Evolutionary conservation across 1,140 invertebrate genomes (phyloP).

Genomic region (Dolichoris vasculosae): DNA sequence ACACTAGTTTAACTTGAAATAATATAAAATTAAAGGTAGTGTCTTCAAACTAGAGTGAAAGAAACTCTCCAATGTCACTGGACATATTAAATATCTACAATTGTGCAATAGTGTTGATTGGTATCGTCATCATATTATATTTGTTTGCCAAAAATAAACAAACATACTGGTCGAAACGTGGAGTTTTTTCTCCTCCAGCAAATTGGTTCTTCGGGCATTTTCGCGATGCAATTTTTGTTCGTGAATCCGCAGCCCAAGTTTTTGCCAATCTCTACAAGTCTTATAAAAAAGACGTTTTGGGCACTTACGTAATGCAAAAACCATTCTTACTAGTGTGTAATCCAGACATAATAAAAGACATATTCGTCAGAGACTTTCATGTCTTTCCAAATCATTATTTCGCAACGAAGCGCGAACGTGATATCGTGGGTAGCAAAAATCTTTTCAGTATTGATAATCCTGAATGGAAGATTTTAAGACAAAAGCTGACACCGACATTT

Average conservation of each 20-base stretch:
- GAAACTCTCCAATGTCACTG: too few relatives aligned
- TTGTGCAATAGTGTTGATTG: not conserved
- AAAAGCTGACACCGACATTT: conserved; percentile 73
- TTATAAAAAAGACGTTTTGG: conserved; percentile 53
- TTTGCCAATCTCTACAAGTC: conserved; percentile 60
- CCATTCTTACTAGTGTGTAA: conserved; percentile 59
- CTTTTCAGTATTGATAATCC: conserved; percentile 63
- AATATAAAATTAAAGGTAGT: too few relatives aligned
- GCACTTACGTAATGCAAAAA: conserved; percentile 64
- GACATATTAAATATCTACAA: too few relatives aligned
- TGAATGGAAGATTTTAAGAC: conserved; percentile 68
- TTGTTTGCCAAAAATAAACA: conserved; percentile 54
- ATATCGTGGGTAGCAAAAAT: conserved; percentile 56
- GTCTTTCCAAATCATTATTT: conserved; percentile 71
- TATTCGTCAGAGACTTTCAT: conserved; percentile 74
- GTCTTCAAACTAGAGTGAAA: too few relatives aligned
- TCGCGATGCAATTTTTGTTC: conserved; percentile 55
- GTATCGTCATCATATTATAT: conserved; percentile 36
- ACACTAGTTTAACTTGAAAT: too few relatives aligned
- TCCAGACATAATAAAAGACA: conserved; percentile 59
- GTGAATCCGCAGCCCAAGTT: conserved; percentile 56
- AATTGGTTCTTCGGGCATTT: conserved; percentile 62
- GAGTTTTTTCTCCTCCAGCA: conserved; percentile 53
- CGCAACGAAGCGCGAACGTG: conserved; percentile 51
- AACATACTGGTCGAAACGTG: conserved; percentile 60